Evolutionary conservation across 2,888 invertebrate genomes (phyloP), one percentile per base, ranked within the genome.

Genomic region (Hetaerina titia): DNA sequence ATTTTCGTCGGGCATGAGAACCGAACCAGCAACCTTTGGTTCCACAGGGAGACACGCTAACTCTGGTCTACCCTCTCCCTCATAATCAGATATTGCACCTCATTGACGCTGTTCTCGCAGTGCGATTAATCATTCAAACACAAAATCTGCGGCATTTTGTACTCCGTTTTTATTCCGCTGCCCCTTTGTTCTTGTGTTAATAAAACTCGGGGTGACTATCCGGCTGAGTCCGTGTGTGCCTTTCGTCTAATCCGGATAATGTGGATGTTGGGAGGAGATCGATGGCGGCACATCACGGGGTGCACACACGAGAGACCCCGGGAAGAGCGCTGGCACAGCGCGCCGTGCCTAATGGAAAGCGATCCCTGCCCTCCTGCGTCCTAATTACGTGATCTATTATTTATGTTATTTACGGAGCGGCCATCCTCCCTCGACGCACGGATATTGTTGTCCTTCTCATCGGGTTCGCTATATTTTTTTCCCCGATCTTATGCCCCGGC

Each of bases 351-450:
- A 81, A 81, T 81, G 25, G 81, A 81, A 81, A 81, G n/a, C 81
- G 81, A 81, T 81, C 81, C 81, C 81, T 31, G 81, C 25, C 45
- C 45, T 45, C 45, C 81, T 81, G 81, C 25, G 31, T 81, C 81
- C 81, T 81, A 81, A 81, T 81, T 31, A 81, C 81, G 31, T 81
- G 81, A 81, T 81, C 81, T 81, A 81, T 81, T 81, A 81, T 81
- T 81, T 81, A 81, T 31, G 81, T 81, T 81, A 81, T 81, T 81
- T 81, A 81, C 81, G 81, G 25, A 81, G 81, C 81, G 81, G 15
- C n/a, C 22, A n/a, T 31, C 81, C 81, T 81, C 25, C 81, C 31
- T 25, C 81, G 19, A 13, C 81, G 81, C 81, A n/a, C 81, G 81
- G 81, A 81, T 81, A 81, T 81, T 81, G 81, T 81, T 81, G 81